Evolutionary conservation across 92 coral and sea anemone species (phyloP).

Genomic region (Porites cylindrica): DNA sequence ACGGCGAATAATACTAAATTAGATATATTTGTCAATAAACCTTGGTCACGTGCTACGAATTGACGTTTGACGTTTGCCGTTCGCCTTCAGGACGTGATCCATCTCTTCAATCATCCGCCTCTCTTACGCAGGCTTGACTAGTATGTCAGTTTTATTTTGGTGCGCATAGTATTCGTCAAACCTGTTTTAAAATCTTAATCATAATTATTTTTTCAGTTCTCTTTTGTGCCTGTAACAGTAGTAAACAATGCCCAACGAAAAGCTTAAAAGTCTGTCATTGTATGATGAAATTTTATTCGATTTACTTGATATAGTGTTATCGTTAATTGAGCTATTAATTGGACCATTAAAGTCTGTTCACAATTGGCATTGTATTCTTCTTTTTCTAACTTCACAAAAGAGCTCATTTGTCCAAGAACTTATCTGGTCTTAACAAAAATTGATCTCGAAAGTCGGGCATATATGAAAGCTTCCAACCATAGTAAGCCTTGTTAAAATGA

Average conservation of each 20-base stretch:
- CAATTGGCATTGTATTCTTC: background rate
- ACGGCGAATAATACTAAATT: too few species aligned
- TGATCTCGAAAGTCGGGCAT: background rate
- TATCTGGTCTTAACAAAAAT: background rate
- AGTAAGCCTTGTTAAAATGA: background rate
- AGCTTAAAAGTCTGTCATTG: background rate
- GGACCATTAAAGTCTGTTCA: background rate
- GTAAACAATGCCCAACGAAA: background rate
- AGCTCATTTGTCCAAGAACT: background rate
- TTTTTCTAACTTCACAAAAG: background rate
- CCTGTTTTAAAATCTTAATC: background rate
- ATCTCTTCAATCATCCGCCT: too few species aligned
- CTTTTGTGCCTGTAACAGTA: slow-evolving; percentile 18
- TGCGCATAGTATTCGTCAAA: background rate
- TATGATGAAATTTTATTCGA: background rate
- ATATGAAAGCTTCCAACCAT: too few species aligned
- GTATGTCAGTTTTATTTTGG: too few species aligned
- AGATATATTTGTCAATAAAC: too few species aligned
- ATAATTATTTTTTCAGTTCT: background rate
- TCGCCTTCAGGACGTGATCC: too few species aligned
- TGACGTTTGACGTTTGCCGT: too few species aligned
- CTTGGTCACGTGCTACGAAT: too few species aligned
- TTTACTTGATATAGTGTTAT: background rate
- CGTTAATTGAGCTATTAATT: background rate
- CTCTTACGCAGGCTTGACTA: too few species aligned